Conservation (phyloP, 2,797 vertebrate genomes). For the Catamblyrhynchus diadema region DNA sequence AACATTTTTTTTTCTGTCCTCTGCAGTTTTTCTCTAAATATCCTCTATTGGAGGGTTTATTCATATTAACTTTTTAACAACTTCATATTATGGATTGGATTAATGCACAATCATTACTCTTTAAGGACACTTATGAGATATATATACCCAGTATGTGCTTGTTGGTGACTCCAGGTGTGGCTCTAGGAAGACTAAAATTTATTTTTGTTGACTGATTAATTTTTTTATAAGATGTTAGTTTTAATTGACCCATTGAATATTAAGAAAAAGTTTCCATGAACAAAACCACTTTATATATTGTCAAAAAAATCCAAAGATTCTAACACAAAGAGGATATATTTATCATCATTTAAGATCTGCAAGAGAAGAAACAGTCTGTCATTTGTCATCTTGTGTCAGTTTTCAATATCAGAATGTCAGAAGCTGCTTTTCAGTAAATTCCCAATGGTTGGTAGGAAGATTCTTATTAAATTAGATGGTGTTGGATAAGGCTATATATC, state of each 20-base stretch:
- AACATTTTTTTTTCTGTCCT: not conserved
- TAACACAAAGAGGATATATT: not conserved
- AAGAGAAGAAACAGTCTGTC: not conserved
- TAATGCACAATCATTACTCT: not conserved
- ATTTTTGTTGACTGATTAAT: not conserved
- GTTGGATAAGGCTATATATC: not conserved
- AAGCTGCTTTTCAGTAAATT: not conserved
- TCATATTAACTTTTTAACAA: constrained; percentile 3
- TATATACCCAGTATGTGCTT: not conserved
- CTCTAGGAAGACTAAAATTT: not conserved
- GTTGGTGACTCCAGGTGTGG: not conserved
- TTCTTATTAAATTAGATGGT: not conserved
- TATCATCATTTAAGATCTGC: not conserved
- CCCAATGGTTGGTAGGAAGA: not conserved
- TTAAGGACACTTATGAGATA: not conserved
- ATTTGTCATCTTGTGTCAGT: not conserved
- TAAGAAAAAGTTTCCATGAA: not conserved
- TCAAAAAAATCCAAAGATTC: not conserved
- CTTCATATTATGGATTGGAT: not conserved
- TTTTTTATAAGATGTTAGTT: not conserved
- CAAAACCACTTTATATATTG: not conserved
- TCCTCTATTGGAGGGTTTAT: not conserved
- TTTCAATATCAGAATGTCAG: not conserved
- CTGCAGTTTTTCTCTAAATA: not conserved
- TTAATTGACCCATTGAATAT: not conserved